A percentile compares a stretch with the other conserved stretches of the same genome.
Conservation (phyloP, 2,113 vertebrate genomes). For the Anguilla japonica region DNA sequence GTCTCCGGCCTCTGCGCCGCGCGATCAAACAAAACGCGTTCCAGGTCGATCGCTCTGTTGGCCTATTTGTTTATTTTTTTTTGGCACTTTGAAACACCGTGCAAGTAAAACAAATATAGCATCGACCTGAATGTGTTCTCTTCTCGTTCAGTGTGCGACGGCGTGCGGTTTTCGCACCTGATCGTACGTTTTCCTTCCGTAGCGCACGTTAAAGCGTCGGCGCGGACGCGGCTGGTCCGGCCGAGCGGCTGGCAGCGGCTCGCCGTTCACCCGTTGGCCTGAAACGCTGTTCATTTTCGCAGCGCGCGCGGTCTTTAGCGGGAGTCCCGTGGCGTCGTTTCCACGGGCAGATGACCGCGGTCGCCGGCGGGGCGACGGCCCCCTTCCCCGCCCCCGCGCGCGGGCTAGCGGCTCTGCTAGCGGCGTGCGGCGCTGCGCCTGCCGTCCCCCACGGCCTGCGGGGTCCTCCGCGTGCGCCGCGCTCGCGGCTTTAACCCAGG, state of each 20-base stretch:
- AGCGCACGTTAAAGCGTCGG: not conserved
- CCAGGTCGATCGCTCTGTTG: not conserved
- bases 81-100: not conserved
- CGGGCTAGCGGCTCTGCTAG: not conserved
- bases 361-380: conserved; percentile 11
- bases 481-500: not conserved
- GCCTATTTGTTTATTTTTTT: not conserved
- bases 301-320: conserved; percentile 19
- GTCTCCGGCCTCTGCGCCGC: not conserved
- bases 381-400: no score
- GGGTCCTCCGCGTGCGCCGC: no score
- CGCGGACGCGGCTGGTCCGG: not conserved
- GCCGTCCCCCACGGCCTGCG: not conserved
- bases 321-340: conserved; percentile 48
- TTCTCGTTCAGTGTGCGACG: not conserved
- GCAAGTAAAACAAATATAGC: not conserved
- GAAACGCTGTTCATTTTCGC: conserved; percentile 5
- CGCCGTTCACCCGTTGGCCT: conserved; percentile 19
- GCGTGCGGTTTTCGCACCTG: no score
- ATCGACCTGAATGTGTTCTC: not conserved
- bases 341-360: conserved; percentile 36
- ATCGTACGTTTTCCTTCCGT: not conserved
- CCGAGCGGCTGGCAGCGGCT: not conserved
- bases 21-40: not conserved
- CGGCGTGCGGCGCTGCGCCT: not conserved